phyloP scores from a whole-genome alignment of 2,888 invertebrate genomes.

The Perithous albicinctus region DNA sequence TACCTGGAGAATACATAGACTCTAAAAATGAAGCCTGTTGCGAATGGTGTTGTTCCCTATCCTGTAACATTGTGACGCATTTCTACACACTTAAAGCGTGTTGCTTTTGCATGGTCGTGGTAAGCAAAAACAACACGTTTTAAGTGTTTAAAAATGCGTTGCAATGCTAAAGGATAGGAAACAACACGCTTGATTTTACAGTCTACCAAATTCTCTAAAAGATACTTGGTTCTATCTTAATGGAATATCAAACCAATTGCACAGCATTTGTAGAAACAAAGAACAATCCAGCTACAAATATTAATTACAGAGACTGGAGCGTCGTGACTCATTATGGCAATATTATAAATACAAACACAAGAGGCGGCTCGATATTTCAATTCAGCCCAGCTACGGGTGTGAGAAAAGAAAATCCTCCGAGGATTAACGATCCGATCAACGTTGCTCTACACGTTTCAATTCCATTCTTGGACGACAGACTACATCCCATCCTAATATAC shows the following conservation, averaged over 20 bases:
- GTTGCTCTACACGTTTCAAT: not conserved
- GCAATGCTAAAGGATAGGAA: no score
- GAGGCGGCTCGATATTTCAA: not conserved
- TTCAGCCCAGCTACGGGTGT: not conserved
- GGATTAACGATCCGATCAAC: not conserved
- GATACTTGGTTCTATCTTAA: no score
- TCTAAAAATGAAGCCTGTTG: no score
- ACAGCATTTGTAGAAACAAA: not conserved
- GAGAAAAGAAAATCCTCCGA: not conserved
- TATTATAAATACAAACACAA: not conserved
- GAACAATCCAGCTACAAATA: not conserved
- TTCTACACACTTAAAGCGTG: no score
- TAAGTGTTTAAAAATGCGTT: no score
- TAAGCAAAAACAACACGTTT: no score
- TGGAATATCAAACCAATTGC: not conserved
- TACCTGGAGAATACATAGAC: no score
- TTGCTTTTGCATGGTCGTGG: no score
- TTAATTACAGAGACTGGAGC: not conserved
- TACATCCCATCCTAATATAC: not conserved
- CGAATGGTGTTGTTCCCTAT: no score
- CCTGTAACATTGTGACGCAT: no score
- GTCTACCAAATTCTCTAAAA: no score
- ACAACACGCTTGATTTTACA: no score
- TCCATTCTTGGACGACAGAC: not conserved
- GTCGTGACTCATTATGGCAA: not conserved